Evolutionary conservation across 2,888 invertebrate genomes (phyloP), one percentile per base, ranked within the genome.

Genomic region (Euclidia mi): DNA sequence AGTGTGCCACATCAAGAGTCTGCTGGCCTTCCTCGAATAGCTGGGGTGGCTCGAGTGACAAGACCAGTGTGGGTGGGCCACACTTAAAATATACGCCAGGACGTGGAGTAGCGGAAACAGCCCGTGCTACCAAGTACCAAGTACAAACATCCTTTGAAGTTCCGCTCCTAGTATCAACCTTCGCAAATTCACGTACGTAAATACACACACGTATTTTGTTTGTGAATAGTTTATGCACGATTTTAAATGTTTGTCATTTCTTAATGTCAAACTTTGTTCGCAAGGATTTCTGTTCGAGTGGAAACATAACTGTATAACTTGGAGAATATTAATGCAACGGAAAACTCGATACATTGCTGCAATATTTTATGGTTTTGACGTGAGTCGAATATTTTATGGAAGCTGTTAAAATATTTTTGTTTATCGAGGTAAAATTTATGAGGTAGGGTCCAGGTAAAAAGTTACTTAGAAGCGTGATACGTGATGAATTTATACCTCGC

Each of bases 121-220:
- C n/a, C n/a, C n/a, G n/a, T n/a, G n/a, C n/a, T n/a, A n/a, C n/a
- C n/a, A n/a, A n/a, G n/a, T n/a, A n/a, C n/a, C n/a, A n/a, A n/a
- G n/a, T n/a, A n/a, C n/a, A n/a, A n/a, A 69, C 70, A 73, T 72
- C 80, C 83, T 85, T 85, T 85, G 85, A 86, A 79, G 78, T 77
- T 66, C 67, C 67, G 65, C 64, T 65, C 65, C 65, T 68, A 56
- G 61, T 62, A 63, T 73, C 56, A 71, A 71, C 74, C 75, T 76
- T 12, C 3, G 12, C 71, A 60, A 62, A 56, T 71, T 70, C 67
- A 65, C 72, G 68, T 68, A 74, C 20, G 20, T 25, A 25, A 61
- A 60, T 71, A 68, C 69, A 66, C 72, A 68, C 69, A 72, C 66
- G 58, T 70, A 76, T n/a, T n/a, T n/a, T 72, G 71, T 73, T 72